Evolutionary conservation across 2,888 invertebrate species (phyloP), one percentile per base, ranked within the genome.

Genomic region (Eupithecia pulchellata): DNA sequence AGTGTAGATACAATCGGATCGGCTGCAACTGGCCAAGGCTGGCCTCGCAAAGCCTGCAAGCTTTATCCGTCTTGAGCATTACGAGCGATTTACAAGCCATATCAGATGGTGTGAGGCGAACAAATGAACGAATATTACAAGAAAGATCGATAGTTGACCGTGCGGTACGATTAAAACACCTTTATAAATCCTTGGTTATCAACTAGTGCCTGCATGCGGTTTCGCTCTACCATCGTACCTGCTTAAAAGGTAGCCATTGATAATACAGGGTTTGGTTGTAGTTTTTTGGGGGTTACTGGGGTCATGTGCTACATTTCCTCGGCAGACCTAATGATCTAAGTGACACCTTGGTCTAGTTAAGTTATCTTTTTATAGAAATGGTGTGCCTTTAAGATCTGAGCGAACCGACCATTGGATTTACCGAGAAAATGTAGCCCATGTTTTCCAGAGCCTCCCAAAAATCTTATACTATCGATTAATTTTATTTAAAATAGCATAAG

Each of bases 21-120:
- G 86, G 82, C 78, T 82, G 81, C 83, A 66, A 79, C 77, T 89
- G 91, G 90, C 85, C 90, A 91, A 90, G 91, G 91, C 85, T 87
- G 82, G 75, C 79, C 73, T 81, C 79, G 69, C 73, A 57, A 69
- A 57, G 66, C 64, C 69, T 64, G 69, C 81, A 82, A 81, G 79
- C 81, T 66, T 71, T 75, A 76, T 86, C 88, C 84, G 80, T 87
- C 87, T 87, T 88, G 85, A 88, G 90, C 88, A 86, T 91, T 89
- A 92, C 90, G 89, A 91, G 91, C 91, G 88, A 91, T 91, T 89
- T 90, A 89, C 86, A 85, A 88, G 89, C 92, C 82, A 91, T 92
- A 93, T 93, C 93, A 87, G 92, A 92, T 92, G 87, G 86, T 90
- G 89, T 88, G 80, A 76, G 84, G 82, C 82, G 82, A 87, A 89